These are phyloP conservation scores for Urocitellus parryii DNA, from an alignment of 2,113 vertebrate species.

Conservation along the genomic window DNA sequence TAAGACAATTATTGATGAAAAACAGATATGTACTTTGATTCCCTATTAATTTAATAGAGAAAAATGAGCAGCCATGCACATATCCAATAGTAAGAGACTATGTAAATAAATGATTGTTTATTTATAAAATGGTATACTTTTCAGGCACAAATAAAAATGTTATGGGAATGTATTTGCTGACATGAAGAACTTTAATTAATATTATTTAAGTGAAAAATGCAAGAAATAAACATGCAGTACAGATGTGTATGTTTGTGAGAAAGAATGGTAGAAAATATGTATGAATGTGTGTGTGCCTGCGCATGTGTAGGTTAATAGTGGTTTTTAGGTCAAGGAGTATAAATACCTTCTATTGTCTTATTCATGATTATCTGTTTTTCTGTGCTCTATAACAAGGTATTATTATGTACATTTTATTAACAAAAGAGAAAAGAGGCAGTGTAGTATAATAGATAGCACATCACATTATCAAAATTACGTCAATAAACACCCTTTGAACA, in stretches of 20 bases:
- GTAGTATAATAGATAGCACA: not conserved
- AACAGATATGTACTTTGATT: not conserved
- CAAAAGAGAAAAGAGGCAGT: not conserved
- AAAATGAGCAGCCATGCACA: not conserved
- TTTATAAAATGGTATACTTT: not conserved
- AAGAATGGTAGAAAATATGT: too few species aligned
- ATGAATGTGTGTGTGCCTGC: not conserved
- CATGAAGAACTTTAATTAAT: not conserved
- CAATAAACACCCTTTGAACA: not conserved
- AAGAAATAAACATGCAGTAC: not conserved
- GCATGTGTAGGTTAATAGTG: not conserved
- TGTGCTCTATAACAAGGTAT: not conserved
- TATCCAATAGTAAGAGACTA: not conserved
- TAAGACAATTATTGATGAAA: not conserved
- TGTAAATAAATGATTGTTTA: not conserved
- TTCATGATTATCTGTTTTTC: not conserved
- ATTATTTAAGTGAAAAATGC: not conserved
- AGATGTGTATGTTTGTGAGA: not conserved
- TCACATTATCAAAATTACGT: not conserved
- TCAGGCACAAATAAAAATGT: not conserved
- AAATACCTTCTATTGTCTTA: not conserved
- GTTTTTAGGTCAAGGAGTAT: not conserved
- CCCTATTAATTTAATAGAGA: not conserved
- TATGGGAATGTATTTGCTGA: not conserved
- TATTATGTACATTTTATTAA: not conserved